Evolutionary conservation across 1,140 invertebrate species (phyloP).

Genomic region (Bombus confusus): DNA sequence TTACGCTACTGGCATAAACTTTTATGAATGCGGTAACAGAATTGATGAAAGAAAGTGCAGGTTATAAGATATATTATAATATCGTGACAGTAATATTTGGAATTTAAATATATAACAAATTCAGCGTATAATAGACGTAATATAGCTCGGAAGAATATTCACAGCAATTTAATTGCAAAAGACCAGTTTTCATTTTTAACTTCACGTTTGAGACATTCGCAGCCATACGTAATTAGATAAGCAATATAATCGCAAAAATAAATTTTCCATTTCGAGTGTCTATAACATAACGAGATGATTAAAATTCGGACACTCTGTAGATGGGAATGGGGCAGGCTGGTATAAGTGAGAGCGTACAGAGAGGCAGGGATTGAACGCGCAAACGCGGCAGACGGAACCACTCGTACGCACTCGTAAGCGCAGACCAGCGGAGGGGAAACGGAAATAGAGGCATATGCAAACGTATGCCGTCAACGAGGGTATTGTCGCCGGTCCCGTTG

Average conservation of each 20-base stretch:
- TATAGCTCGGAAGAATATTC: neutral
- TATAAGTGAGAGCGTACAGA: neutral
- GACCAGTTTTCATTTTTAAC: neutral
- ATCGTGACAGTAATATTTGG: no score
- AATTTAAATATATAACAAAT: no score
- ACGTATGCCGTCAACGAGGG: conserved; percentile 54
- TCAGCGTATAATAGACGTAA: no score
- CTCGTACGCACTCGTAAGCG: conserved; percentile 50
- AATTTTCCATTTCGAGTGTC: neutral
- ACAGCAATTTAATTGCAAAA: neutral
- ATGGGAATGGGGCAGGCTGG: neutral
- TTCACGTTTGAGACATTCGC: neutral
- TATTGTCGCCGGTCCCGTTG: conserved; percentile 45
- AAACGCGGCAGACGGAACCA: conserved; percentile 45
- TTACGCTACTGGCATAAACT: no score
- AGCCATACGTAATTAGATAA: no score
- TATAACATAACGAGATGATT: neutral
- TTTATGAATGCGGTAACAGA: no score
- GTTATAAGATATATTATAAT: no score
- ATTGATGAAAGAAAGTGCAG: no score
- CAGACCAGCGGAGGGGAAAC: conserved; percentile 29
- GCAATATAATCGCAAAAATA: neutral
- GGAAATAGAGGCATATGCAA: conserved; percentile 55
- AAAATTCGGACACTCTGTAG: neutral
- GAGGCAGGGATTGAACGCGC: conserved; percentile 7